Evolutionary conservation across 2,888 invertebrate species (phyloP).

Genomic region (Leucoptera coffeella): DNA sequence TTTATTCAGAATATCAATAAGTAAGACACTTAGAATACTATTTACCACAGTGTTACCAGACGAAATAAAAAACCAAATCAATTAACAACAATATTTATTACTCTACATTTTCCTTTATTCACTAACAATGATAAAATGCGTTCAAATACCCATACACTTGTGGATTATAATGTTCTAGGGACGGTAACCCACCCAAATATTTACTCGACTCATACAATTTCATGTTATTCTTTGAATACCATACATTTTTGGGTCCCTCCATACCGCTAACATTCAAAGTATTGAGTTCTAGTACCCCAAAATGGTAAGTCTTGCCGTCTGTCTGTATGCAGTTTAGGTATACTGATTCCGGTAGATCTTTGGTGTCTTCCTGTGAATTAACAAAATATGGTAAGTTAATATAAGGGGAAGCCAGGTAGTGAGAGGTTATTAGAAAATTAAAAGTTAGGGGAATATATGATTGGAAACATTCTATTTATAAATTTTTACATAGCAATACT

Average conservation of each 20-base stretch:
- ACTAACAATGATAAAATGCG: conserved; percentile 73
- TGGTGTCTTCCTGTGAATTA: conserved; percentile 52
- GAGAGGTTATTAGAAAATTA: too few relatives aligned
- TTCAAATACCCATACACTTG: conserved; percentile 71
- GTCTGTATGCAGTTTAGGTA: conserved; percentile 79
- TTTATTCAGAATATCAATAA: too few relatives aligned
- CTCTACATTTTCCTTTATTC: too few relatives aligned
- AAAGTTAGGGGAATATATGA: too few relatives aligned
- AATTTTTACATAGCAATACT: too few relatives aligned
- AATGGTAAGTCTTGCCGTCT: conserved; percentile 71
- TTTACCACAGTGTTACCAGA: too few relatives aligned
- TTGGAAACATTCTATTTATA: too few relatives aligned
- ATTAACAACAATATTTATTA: too few relatives aligned
- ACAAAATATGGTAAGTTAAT: too few relatives aligned
- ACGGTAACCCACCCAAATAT: conserved; percentile 60
- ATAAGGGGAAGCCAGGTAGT: too few relatives aligned
- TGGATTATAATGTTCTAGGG: conserved; percentile 69
- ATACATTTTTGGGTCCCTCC: conserved; percentile 66
- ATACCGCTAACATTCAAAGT: conserved; percentile 60
- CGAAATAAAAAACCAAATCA: too few relatives aligned
- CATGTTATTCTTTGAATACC: conserved; percentile 64
- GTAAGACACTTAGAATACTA: too few relatives aligned
- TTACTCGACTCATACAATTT: conserved; percentile 60
- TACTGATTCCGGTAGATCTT: conserved; percentile 68
- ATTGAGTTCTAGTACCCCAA: conserved; percentile 79